Evolutionary conservation across 2,797 vertebrate genomes (phyloP), one percentile per base, ranked within the genome.

Genomic region (Percopsis omiscomaycus): DNA sequence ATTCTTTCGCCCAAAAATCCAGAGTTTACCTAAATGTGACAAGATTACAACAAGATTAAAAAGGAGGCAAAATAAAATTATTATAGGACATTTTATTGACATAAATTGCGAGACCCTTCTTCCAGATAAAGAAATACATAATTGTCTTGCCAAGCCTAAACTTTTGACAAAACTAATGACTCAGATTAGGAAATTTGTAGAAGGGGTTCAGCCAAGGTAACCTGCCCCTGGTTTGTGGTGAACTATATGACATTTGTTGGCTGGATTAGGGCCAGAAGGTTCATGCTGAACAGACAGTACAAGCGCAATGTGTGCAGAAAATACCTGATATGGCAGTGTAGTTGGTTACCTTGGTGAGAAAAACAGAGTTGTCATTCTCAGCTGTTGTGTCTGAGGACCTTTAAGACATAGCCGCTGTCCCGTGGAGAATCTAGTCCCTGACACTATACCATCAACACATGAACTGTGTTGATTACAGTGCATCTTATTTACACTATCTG

Each of bases 261-360:
- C 13, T 63, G 66, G 52, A 69, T 69, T n/a, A n/a, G 6, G 14
- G 55, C 59, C 57, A 28, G 45, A 47, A 66, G 51, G 15, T 0
- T 5, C 16, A 8, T 45, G 56, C 46, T 49, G 28, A 74, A 59
- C 53, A 78, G 52, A 69, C 69, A 64, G 47, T 27, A 32, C n/a
- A 46, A 62, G 78, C 29, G 71, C 72, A 77, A 12, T 4, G 2
- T 62, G 64, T 82, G 60, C 74, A 85, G 70, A 83, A 69, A 64
- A 58, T 45, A 71, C 59, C 66, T 15, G 64, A 56, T 6, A 54
- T 29, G 61, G 54, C 58, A 66, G 55, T 37, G n/a, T 28, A 13
- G 32, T 46, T 8, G 14, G 28, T 46, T 8, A 15, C 47, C 30
- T 22, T 42, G 60, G 50, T 15, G 52, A 61, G 15, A 58, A 57